Base-by-base conservation (phyloP, 2,888 invertebrate genomes). In the Drosophila vallismaia region DNA sequence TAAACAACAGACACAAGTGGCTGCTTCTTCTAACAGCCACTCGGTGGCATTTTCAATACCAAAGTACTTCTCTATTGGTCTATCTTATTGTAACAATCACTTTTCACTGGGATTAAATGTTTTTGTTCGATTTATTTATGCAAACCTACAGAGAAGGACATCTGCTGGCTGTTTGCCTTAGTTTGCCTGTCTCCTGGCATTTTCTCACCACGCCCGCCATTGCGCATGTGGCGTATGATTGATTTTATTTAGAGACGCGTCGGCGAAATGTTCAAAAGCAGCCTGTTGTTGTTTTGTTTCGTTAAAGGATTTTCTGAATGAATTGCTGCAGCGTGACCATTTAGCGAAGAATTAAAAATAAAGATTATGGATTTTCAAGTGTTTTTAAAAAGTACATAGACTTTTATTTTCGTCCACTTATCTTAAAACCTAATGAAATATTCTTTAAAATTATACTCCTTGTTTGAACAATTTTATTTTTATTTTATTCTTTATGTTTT, bases 171-270 rank as follows among this genome's bases (percentile, higher is more conserved):
- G 44, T 33, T 36, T 44, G 45, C 40, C 58, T 59, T n/a, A n/a
- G 36, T n/a, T 53, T 55, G 49, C 66, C 74, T 44, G 49, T 77
- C 81, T 63, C 54, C 60, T 57, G 46, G 40, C 58, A 60, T 49
- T 51, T 62, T 64, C 52, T 69, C 70, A 73, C 81, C 71, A 74
- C 73, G 53, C 42, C 52, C 48, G 50, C 45, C 42, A 71, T 59
- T 77, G 89, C 90, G 90, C 90, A 90, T 83, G 90, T 80, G 81
- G 76, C 69, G 71, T 76, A 88, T 79, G 76, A 90, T 89, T 79
- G 86, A 90, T 89, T 89, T 89, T 79, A 57, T 44, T 56, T 28
- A 19, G 19, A 49, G 51, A 28, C 50, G 40, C 28, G 7, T 29
- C 9, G 31, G 29, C 46, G 26, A 7, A 12, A 29, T 28, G 44